Base-by-base conservation (phyloP, 1,140 invertebrate species). In the Aleiodes sp. region DNA sequence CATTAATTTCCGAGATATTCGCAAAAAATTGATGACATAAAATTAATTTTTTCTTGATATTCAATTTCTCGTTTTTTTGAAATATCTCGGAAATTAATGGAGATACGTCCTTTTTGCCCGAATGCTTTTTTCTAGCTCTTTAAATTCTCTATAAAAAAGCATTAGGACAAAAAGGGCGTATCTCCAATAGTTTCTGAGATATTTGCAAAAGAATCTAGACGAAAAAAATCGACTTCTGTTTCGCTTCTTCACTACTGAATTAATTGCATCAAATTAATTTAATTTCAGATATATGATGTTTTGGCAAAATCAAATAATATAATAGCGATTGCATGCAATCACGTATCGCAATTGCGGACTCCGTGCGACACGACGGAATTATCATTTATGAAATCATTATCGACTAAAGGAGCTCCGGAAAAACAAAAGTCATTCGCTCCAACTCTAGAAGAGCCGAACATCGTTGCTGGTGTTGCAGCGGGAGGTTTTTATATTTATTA, bases 401-500 rank as follows among this genome's bases (percentile, higher is more conserved):
- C 39, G 31, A 82, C 80, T 26, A 73, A 72, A 70, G 77, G 70
- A 62, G 74, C 57, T 14, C 70, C 31, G 28, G 70, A 71, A 19
- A 14, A 73, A 12, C 60, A 65, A 16, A 74, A 73, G 56, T 63
- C 39, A 3, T 66, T 74, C 24, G 72, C 70, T 39, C 35, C 74
- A 31, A 7, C 59, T 29, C 73, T 85, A 24, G 79, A 79, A 64
- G 81, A 82, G 62, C 84, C 84, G 39, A 85, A 85, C 73, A 83
- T 85, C 68, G 61, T 86, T 16, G 74, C 76, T 33, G 84, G 84
- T 43, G 75, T 84, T 4, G 73, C 76, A 12, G 78, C 84, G 39
- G 84, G 82, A 80, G 81, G 84, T 86, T 78, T 64, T 64, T 73
- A 41, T 35, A 14, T 52, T 43, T 14, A 57, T n/a, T 46, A 64